phyloP scores from a whole-genome alignment of 2,797 vertebrate species.

The Dryobates pubescens region DNA sequence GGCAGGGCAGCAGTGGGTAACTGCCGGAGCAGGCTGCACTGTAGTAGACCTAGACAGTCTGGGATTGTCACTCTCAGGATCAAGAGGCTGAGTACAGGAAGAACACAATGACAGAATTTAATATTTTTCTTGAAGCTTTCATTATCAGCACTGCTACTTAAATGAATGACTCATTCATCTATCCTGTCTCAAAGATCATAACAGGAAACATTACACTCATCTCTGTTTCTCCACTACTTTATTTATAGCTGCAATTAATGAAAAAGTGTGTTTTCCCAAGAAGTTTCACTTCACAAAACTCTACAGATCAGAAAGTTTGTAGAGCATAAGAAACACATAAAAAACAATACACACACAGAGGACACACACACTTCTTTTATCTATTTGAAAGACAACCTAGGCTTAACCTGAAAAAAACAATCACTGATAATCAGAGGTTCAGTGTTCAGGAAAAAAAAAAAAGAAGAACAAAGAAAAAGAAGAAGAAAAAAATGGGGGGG shows the following conservation, averaged over 20 bases:
- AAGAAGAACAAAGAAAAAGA: background rate
- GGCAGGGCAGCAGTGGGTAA: background rate
- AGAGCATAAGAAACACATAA: background rate
- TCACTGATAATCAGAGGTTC: background rate
- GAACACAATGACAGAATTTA: constrained; percentile 37
- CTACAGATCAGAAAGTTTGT: background rate
- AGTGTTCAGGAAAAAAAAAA: background rate
- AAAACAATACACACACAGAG: background rate
- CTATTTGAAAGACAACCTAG: background rate
- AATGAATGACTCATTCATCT: constrained; percentile 66
- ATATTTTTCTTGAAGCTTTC: constrained; percentile 51
- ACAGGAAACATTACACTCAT: constrained; percentile 55
- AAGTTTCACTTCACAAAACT: background rate
- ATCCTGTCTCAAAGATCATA: constrained; percentile 39
- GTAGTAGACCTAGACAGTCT: background rate
- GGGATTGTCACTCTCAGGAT: background rate
- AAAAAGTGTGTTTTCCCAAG: constrained; percentile 5
- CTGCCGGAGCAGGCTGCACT: background rate
- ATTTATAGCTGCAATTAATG: constrained; percentile 48
- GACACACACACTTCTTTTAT: rapidly evolving
- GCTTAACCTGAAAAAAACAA: background rate
- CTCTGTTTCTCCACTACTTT: constrained; percentile 35
- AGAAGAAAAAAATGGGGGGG: background rate
- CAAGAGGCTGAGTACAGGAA: background rate
- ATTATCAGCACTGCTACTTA: constrained; percentile 28